These are phyloP conservation scores for Chascanopsetta lugubris DNA, from an alignment of 2,113 vertebrate genomes.

Conservation along the genomic window DNA sequence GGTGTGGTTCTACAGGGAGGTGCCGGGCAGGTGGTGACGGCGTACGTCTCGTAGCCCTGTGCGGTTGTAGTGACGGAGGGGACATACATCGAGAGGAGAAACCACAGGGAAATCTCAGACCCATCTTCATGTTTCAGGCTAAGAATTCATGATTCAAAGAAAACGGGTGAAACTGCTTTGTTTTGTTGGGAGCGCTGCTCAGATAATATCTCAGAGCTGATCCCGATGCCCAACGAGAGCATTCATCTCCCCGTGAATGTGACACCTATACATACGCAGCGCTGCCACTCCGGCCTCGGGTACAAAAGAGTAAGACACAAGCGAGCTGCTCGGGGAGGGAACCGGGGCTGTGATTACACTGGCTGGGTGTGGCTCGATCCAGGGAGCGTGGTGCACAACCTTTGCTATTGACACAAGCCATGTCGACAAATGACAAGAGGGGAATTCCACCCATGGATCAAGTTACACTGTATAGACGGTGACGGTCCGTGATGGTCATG, in stretches of 20 bases:
- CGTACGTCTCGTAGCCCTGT: conserved; percentile 18
- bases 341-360: conserved; percentile 32
- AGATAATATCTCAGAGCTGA: not conserved
- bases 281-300: not conserved
- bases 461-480: not conserved
- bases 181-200: not conserved
- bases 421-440: not conserved
- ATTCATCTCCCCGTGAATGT: not conserved
- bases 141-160: not conserved
- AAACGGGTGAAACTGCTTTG: not conserved
- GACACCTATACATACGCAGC: too few relatives aligned
- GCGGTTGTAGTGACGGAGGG: conserved; percentile 24
- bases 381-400: conserved; percentile 57
- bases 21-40: not conserved
- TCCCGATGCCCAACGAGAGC: not conserved
- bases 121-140: not conserved
- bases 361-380: conserved; percentile 73
- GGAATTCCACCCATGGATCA: conserved; percentile 10
- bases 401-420: conserved; percentile 71
- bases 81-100: not conserved
- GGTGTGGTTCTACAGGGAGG: conserved; percentile 7
- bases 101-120: not conserved
- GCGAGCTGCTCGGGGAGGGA: conserved; percentile 4
- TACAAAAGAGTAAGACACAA: conserved; percentile 32
- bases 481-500: not conserved